Evolutionary conservation across 2,113 vertebrate genomes (phyloP), one percentile per base, ranked within the genome.

Genomic region (Thamnophis sirtalis): DNA sequence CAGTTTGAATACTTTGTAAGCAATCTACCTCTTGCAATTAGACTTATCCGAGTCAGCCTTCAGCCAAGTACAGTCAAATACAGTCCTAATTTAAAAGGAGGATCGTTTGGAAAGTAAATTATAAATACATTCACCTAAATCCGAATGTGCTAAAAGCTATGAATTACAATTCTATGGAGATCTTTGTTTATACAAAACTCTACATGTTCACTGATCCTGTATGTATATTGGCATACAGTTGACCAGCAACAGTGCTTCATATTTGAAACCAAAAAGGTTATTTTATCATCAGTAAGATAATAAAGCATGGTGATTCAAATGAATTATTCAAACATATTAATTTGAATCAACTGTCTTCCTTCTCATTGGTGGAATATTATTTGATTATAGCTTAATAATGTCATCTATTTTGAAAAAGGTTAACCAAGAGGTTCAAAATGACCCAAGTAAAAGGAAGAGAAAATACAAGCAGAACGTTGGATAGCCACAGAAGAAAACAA

Each of bases 191-290:
- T 50, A 33, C 26, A 50, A 22, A 33, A 49, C 9, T 89, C 49
- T 33, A 90, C 9, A 10, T 43, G 4, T 80, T 50, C 86, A 54
- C 19, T 87, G 28, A 54, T 19, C 33, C 19, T 51, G 5, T 86
- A 86, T 17, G 11, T 53, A 80, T 43, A 51, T 51, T 51, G 26
- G 49, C 22, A 51, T 49, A 86, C 49, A 51, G 26, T 13, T 11
- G 48, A 50, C 11, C 24, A 51, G 3, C 7, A 51, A 56, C 84
- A 93, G 88, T 87, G 56, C 0, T 85, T 85, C 68, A 86, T 17
- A 5, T 43, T 43, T 89, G 56, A 15, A 87, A n/a, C 56, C 28
- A 93, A 88, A 73, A 96, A 96, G 96, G 95, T 92, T 96, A 93
- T 93, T 96, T 93, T 86, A 89, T 68, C 92, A 58, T 88, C 80